Base-by-base conservation (phyloP, 2,113 vertebrate genomes). In the Salvelinus fontinalis region DNA sequence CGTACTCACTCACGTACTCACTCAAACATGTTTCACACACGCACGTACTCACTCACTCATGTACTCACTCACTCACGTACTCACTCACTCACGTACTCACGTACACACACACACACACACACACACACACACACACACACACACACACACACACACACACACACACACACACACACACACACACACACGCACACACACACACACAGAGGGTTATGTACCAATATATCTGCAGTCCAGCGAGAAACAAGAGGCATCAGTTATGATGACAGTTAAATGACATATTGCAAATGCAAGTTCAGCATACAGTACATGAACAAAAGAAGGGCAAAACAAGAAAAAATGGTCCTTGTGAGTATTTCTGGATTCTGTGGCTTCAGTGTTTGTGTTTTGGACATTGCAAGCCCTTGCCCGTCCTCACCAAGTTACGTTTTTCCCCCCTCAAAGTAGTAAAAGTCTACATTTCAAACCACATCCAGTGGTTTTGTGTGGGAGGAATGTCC, bases 381-480 rank as follows among this genome's bases (percentile, higher is more conserved):
- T 87, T 65, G 29, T 73, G 69, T 80, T 81, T 67, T 66, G 79
- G 80, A 83, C 81, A 80, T 81, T 78, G 68, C 74, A 65, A 59
- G 73, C 77, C 68, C 59, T 24, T 67, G 73, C 73, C 81, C 79
- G 11, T 78, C 85, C 74, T 74, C 80, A 72, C 81, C 3, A 57
- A 72, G 51, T 57, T 18, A 29, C 20, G 39, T 73, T 22, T 24
- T 13, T 68, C 85, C 71, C 74, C 71, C 74, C 71, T 78, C 83
- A 54, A 24, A 34, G 71, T 60, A 71, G 69, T 67, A 71, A 67
- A 80, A 75, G 75, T 76, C 73, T 82, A 60, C 84, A 84, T 67
- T 2, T 67, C 79, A 79, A 68, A 83, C 81, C 84, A 83, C 76
- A 83, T 82, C 75, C 77, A 87, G 89, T 84, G 90, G 90, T 87